Evolutionary conservation across 1,140 invertebrate genomes (phyloP).

Genomic region (Eueides isabella): DNA sequence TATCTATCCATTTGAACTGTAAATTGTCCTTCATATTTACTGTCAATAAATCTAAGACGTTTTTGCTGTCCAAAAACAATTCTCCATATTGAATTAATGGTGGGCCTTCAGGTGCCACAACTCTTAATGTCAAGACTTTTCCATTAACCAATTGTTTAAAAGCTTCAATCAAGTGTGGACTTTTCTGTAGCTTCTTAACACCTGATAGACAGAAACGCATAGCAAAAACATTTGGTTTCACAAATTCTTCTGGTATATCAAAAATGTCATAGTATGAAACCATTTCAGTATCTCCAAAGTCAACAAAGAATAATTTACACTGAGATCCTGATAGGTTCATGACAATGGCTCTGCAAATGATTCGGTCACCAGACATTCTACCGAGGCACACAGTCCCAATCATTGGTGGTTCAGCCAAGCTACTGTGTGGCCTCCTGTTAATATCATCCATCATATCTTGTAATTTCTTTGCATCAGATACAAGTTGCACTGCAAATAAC

Average conservation of each 20-base stretch:
- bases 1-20: constrained; percentile 77
- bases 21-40: constrained; percentile 75
- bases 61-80: constrained; percentile 83
- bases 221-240: constrained; percentile 87
- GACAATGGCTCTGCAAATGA: constrained; percentile 88
- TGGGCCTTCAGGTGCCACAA: constrained; percentile 85
- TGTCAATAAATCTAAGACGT: constrained; percentile 81
- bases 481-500: constrained; percentile 88
- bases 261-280: constrained; percentile 87
- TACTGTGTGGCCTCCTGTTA: constrained; percentile 83
- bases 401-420: constrained; percentile 84
- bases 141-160: constrained; percentile 86
- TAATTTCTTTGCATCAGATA: constrained; percentile 82
- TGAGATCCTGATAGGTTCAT: constrained; percentile 84
- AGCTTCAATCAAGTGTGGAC: constrained; percentile 85
- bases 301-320: constrained; percentile 89
- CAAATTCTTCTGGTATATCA: constrained; percentile 87
- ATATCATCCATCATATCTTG: constrained; percentile 86
- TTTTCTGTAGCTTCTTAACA: constrained; percentile 85
- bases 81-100: constrained; percentile 88
- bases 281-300: constrained; percentile 89
- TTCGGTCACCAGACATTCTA: constrained; percentile 84
- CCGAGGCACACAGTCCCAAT: constrained; percentile 89
- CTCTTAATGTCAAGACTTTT: constrained; percentile 84
- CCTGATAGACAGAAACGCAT: constrained; percentile 88